These are phyloP conservation scores for Opisthocomus hoazin DNA, from an alignment of 2,113 vertebrate genomes.

Conservation along the genomic window DNA sequence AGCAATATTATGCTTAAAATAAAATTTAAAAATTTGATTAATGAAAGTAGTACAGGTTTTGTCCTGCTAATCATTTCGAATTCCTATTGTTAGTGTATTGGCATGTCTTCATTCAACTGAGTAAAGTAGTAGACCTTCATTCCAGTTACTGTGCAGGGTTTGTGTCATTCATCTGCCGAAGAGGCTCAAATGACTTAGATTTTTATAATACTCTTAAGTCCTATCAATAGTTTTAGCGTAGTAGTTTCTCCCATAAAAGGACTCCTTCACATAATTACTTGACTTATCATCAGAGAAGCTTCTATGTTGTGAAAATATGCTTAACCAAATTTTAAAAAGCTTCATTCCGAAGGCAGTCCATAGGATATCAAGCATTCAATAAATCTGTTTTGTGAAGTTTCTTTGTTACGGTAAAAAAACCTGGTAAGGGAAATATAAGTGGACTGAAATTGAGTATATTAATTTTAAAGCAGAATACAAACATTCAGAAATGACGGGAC, in stretches of 20 bases:
- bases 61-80: not conserved
- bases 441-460: not conserved
- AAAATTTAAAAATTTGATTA: not conserved
- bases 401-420: not conserved
- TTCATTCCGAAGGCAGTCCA: not conserved
- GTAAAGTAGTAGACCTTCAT: not conserved
- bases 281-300: not conserved
- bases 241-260: not conserved
- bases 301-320: not conserved
- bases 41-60: not conserved
- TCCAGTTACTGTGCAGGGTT: not conserved
- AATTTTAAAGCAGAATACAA: constrained; percentile 23
- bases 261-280: not conserved
- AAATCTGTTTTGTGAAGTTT: not conserved
- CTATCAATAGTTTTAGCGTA: not conserved
- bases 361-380: not conserved
- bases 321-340: not conserved
- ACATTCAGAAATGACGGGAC: not conserved
- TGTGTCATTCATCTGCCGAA: not conserved
- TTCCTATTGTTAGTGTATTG: not conserved
- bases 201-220: not conserved
- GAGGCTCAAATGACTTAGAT: not conserved
- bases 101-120: not conserved
- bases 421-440: not conserved
- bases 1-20: not conserved